Evolutionary conservation across 2,888 invertebrate genomes (phyloP).

Genomic region (Oligia strigilis): DNA sequence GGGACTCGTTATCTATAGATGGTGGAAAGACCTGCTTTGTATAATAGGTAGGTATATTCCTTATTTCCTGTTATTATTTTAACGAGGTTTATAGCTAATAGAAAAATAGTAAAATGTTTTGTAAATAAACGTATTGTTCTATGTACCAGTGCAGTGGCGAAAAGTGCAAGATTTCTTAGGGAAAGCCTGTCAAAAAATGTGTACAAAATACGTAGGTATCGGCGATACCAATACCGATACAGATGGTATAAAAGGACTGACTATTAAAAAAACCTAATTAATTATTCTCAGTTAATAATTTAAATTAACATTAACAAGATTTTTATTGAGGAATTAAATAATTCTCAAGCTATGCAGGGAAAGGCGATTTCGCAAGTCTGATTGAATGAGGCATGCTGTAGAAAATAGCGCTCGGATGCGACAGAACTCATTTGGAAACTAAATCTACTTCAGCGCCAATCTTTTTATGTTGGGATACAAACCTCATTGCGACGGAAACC

Average conservation of each 20-base stretch:
- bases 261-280: too few relatives aligned
- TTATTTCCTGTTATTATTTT: constrained; percentile 49
- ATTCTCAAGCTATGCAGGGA: neutral
- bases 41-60: constrained; percentile 11
- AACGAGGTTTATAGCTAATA: constrained; percentile 37
- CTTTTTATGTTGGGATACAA: too few relatives aligned
- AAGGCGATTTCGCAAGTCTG: too few relatives aligned
- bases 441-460: too few relatives aligned
- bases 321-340: neutral
- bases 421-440: too few relatives aligned
- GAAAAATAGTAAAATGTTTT: constrained; percentile 47
- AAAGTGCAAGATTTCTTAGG: neutral
- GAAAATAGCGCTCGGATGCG: too few relatives aligned
- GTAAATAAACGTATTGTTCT: constrained; percentile 43
- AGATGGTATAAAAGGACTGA: too few relatives aligned
- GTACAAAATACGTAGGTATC: neutral
- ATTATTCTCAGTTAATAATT: neutral
- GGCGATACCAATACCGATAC: too few relatives aligned
- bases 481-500: too few relatives aligned
- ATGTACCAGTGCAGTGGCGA: constrained; percentile 35
- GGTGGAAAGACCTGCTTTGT: constrained; percentile 26
- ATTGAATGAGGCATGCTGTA: too few relatives aligned
- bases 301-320: neutral
- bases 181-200: neutral
- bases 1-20: constrained; percentile 20